Evolutionary conservation across 37 sponge, comb jelly and placozoan species (phyloP).

Genomic region (Dysidea cf. avara): DNA sequence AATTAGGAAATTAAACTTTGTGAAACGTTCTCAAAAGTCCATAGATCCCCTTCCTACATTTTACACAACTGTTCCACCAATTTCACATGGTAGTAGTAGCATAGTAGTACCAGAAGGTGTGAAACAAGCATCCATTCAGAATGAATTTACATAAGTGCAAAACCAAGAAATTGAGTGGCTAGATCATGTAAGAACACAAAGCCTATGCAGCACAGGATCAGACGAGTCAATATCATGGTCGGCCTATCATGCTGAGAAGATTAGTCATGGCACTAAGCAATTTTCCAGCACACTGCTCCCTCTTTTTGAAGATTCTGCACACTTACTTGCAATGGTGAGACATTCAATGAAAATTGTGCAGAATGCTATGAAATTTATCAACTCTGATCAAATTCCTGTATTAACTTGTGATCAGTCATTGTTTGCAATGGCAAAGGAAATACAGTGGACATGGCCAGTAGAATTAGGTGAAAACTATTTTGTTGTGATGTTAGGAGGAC

Average conservation of each 20-base stretch:
- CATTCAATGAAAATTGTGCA: conserved; percentile 30
- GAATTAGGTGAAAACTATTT: conserved; percentile 35
- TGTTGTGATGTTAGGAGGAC: conserved; percentile 37
- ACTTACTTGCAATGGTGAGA: conserved; percentile 21
- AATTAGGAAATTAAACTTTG: not conserved
- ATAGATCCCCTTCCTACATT: conserved; percentile 1
- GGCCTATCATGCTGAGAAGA: conserved; percentile 34
- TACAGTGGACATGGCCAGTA: conserved; percentile 25
- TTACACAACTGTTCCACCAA: conserved; percentile 15
- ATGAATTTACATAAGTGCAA: too few species aligned
- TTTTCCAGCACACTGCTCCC: too few species aligned
- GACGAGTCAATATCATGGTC: conserved; percentile 28
- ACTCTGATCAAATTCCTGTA: conserved; percentile 31
- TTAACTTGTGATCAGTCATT: conserved; percentile 40
- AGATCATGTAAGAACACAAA: not conserved
- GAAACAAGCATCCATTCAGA: too few species aligned
- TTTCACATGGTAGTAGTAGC: not conserved
- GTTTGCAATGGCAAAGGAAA: conserved; percentile 31
- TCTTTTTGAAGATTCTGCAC: conserved; percentile 20
- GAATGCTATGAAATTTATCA: conserved; percentile 35
- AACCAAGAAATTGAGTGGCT: not conserved
- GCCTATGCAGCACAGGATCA: too few species aligned
- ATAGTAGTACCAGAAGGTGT: not conserved
- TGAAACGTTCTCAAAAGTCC: not conserved
- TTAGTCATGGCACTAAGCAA: too few species aligned